Evolutionary conservation across 1,140 invertebrate genomes (phyloP).

Genomic region (Lutraria rhynchaena): DNA sequence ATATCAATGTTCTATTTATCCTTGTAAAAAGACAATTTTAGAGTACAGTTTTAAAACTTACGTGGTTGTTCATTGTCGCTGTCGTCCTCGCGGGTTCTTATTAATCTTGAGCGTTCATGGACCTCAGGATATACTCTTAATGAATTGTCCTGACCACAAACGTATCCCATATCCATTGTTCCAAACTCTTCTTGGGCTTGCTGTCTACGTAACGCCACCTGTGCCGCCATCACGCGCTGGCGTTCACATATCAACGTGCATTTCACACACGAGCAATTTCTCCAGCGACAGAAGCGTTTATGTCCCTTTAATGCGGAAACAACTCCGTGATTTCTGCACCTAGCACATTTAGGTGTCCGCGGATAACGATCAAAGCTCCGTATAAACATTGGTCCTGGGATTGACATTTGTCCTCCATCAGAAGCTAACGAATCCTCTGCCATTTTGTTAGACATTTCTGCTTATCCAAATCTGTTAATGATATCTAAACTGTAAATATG

Average conservation of each 20-base stretch:
- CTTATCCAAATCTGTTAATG: neutral
- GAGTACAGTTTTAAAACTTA: conserved; percentile 20
- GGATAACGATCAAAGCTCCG: conserved; percentile 41
- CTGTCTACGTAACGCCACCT: conserved; percentile 52
- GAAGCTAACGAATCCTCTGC: neutral
- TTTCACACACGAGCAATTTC: conserved; percentile 51
- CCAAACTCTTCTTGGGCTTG: conserved; percentile 54
- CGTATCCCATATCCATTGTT: conserved; percentile 11
- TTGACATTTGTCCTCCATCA: neutral
- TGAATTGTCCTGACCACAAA: neutral
- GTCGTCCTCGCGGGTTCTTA: conserved; percentile 26
- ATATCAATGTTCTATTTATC: too few species aligned
- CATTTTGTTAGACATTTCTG: neutral
- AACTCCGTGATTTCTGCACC: conserved; percentile 57
- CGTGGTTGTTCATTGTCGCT: conserved; percentile 54
- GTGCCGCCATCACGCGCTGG: conserved; percentile 57
- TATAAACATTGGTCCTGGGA: conserved; percentile 42
- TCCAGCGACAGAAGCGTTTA: conserved; percentile 58
- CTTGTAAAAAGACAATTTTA: too few species aligned
- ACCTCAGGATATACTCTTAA: neutral
- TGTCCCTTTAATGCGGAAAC: conserved; percentile 56
- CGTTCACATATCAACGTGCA: conserved; percentile 55
- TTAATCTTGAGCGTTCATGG: neutral
- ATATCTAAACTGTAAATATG: too few species aligned
- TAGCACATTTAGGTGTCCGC: conserved; percentile 55